Evolutionary conservation across 2,797 vertebrate species (phyloP).

Genomic region (Salarias fasciatus): DNA sequence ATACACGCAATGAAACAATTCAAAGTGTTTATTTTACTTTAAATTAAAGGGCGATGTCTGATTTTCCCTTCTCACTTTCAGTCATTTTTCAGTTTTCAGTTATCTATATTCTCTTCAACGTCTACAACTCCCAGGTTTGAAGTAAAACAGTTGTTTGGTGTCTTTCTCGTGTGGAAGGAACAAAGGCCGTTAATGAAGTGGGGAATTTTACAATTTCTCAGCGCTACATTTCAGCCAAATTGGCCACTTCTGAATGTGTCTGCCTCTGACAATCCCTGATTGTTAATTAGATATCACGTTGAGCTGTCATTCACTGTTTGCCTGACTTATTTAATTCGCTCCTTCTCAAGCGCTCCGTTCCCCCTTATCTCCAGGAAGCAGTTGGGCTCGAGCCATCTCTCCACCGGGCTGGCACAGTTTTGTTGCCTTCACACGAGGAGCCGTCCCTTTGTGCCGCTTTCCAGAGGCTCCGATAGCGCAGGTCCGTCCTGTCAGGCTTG

Average conservation of each 20-base stretch:
- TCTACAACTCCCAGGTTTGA: background rate
- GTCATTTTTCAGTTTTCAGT: too few relatives aligned
- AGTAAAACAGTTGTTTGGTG: background rate
- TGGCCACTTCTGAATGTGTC: conserved; percentile 40
- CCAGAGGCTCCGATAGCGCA: conserved; percentile 53
- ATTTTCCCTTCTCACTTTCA: too few relatives aligned
- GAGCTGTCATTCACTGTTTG: conserved; percentile 63
- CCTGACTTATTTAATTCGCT: conserved; percentile 71
- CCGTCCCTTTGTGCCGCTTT: conserved; percentile 62
- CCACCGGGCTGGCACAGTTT: conserved; percentile 49
- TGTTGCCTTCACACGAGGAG: conserved; percentile 70
- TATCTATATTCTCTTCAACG: background rate
- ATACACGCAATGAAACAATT: too few relatives aligned
- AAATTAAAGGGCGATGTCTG: too few relatives aligned
- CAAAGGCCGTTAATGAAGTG: conserved; percentile 15
- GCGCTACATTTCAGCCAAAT: conserved; percentile 46
- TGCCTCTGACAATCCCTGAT: conserved; percentile 63
- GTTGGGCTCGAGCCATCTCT: conserved; percentile 75
- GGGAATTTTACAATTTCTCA: conserved; percentile 20
- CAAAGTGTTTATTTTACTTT: too few relatives aligned
- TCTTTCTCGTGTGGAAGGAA: background rate
- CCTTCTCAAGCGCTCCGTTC: conserved; percentile 62
- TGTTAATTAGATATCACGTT: conserved; percentile 76
- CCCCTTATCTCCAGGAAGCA: conserved; percentile 79
- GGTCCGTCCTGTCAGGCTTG: conserved; percentile 60